Evolutionary conservation across 2,888 invertebrate species (phyloP).

Genomic region (Gisinianus flammeolus): DNA sequence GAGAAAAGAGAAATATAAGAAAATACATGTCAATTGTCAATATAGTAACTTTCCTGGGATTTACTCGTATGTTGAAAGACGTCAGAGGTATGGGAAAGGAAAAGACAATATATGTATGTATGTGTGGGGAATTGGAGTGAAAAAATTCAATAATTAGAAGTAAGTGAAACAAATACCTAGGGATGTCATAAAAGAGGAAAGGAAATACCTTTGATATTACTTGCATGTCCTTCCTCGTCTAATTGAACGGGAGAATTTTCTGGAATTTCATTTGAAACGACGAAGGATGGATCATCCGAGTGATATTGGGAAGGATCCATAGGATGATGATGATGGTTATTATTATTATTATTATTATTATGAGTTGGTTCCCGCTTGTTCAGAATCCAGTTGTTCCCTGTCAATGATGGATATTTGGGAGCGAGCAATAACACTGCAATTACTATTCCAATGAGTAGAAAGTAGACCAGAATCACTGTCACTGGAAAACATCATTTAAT

Average conservation of each 20-base stretch:
- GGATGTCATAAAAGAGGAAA: background rate
- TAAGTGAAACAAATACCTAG: background rate
- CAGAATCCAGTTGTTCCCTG: background rate
- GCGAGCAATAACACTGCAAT: conserved; percentile 46
- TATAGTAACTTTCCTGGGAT: too few species aligned
- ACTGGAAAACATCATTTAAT: conserved; percentile 34
- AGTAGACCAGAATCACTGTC: conserved; percentile 43
- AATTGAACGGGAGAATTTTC: background rate
- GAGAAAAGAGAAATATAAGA: too few species aligned
- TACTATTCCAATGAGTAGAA: conserved; percentile 47
- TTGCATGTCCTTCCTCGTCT: background rate
- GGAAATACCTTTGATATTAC: conserved; percentile 16
- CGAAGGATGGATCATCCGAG: background rate
- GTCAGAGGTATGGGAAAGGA: too few species aligned
- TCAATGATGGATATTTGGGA: conserved; percentile 43
- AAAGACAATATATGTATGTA: too few species aligned
- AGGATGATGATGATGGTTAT: background rate
- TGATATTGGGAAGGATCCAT: background rate
- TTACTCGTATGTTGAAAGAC: too few species aligned
- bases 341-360: too few species aligned
- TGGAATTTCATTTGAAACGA: conserved; percentile 19
- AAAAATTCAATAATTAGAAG: too few species aligned
- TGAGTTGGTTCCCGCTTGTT: too few species aligned
- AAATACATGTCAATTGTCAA: too few species aligned
- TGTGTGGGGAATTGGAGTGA: too few species aligned